A percentile compares a stretch with the other conserved stretches of the same genome.
phyloP scores from a whole-genome alignment of 2,113 vertebrate genomes.

The Collichthys lucidus region DNA sequence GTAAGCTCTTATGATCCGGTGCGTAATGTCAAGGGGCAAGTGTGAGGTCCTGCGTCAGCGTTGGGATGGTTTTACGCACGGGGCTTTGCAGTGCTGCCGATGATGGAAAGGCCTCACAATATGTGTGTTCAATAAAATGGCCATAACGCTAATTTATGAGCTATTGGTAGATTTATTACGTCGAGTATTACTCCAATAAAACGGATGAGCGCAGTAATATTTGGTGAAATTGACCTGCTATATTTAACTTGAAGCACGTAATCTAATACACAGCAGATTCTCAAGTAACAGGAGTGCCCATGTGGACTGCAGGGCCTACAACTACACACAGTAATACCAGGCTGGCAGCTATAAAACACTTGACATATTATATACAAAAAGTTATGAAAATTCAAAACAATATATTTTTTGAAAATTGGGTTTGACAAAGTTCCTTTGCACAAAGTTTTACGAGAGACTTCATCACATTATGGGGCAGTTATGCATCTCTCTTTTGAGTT shows the following conservation, averaged over 20 bases:
- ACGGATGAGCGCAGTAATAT: constrained; percentile 42
- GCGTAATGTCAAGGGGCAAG: constrained; percentile 48
- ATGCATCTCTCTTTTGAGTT: not conserved
- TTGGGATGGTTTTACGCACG: constrained; percentile 62
- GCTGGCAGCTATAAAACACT: not conserved
- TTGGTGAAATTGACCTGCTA: constrained; percentile 76
- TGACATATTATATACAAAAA: not conserved
- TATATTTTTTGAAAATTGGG: too few relatives aligned
- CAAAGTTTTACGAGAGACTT: not conserved
- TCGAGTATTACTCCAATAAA: not conserved
- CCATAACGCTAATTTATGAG: not conserved
- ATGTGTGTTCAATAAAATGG: constrained; percentile 6
- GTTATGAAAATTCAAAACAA: not conserved
- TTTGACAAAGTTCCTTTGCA: too few relatives aligned
- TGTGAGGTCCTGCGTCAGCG: constrained; percentile 14
- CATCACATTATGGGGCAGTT: not conserved
- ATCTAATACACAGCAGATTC: constrained; percentile 74
- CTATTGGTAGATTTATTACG: not conserved
- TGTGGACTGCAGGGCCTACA: constrained; percentile 21
- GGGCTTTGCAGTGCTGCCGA: constrained; percentile 22
- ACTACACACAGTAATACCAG: constrained; percentile 26
- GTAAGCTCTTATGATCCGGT: not conserved
- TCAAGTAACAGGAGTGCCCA: constrained; percentile 66
- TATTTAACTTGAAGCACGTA: constrained; percentile 82
- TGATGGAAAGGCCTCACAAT: not conserved